Base-by-base conservation (phyloP, 2,113 vertebrate species). In the Pseudopipra pipra region DNA sequence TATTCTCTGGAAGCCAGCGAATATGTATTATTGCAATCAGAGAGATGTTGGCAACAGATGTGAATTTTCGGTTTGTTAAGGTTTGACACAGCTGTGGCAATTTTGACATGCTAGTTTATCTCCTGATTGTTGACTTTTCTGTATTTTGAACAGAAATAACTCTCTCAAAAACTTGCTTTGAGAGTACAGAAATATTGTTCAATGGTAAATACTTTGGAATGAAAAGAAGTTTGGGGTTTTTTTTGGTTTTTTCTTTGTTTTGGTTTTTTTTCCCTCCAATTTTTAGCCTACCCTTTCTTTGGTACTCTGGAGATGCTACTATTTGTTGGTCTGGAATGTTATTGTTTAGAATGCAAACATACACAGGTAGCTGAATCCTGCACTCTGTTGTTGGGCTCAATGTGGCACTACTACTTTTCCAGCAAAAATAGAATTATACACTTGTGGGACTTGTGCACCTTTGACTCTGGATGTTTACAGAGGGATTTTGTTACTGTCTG, bases 31-130 rank as follows among this genome's bases (percentile, higher is more conserved):
- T 51, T 94, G 23, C 41, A 63, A 11, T 67, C 47, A 75, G 20
- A n/a, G 39, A 67, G 46, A 43, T 61, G 31, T 18, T 95, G 49
- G 33, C 46, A 92, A 74, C 51, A 52, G 66, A 52, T 61, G 33
- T 49, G 77, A 66, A 66, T 89, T 89, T 94, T 87, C 39, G 51
- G 30, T 70, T 55, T 88, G 37, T 58, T 85, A 65, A 41, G 24
- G 9, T 79, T 79, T 79, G 39, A 49, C 68, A 33, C 23, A 55
- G 70, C 35, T 78, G 25, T 72, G 79, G 49, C 14, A 63, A 28
- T 52, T 82, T 39, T 82, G 71, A 28, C 11, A 6, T 31, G 7
- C 28, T 52, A 23, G 3, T 68, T 82, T 68, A 35, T 66, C 24
- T 89, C 52, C 52, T 76, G 11, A 65, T 79, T 65, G 20, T 25